These are phyloP conservation scores for Myotis lucifugus DNA, from an alignment of 2,113 vertebrate species.

Conservation along the genomic window DNA sequence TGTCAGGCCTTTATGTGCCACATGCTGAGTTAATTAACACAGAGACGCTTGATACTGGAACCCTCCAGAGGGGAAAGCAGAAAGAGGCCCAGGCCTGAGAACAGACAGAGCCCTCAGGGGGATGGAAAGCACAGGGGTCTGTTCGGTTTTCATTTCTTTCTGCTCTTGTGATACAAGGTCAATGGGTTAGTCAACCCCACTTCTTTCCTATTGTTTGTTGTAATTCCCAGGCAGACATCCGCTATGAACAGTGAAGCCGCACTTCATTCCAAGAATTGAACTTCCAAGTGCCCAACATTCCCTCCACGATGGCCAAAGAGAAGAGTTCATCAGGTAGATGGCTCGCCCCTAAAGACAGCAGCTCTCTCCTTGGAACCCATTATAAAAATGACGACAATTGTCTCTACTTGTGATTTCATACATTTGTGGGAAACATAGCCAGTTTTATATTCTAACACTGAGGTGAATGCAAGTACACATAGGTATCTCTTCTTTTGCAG, in stretches of 20 bases:
- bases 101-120: conserved; percentile 38
- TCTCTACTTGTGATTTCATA: not conserved
- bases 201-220: conserved; percentile 46
- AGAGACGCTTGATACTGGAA: conserved; percentile 65
- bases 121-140: conserved; percentile 32
- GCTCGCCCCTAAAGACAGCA: not conserved
- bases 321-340: not conserved
- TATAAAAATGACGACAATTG: not conserved
- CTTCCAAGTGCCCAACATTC: not conserved
- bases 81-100: conserved; percentile 60
- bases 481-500: not conserved
- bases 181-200: conserved; percentile 38
- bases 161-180: conserved; percentile 52
- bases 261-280: not conserved
- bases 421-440: not conserved
- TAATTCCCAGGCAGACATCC: conserved; percentile 35
- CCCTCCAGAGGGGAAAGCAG: conserved; percentile 71
- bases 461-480: not conserved
- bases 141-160: conserved; percentile 31
- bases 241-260: not conserved
- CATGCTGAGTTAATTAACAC: conserved; percentile 80
- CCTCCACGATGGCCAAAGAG: not conserved
- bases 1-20: conserved; percentile 72
- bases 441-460: not conserved
- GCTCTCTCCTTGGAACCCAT: not conserved